A percentile compares a stretch with the other conserved stretches of the same genome.
Evolutionary conservation across 2,113 vertebrate species (phyloP).

Genomic region (Sinosuthora webbiana): DNA sequence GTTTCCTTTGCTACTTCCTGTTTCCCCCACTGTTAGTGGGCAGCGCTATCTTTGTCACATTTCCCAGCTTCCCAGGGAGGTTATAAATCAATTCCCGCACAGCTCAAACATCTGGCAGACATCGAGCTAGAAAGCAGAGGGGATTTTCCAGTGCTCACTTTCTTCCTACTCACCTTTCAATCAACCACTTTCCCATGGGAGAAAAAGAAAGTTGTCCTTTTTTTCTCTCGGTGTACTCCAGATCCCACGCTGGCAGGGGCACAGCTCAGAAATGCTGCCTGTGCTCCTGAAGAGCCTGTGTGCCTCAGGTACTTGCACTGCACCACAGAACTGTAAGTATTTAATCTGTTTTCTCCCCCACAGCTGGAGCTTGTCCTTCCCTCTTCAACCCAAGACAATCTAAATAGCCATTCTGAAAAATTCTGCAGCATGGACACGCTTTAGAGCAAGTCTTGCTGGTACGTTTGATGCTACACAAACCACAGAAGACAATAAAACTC

Average conservation of each 20-base stretch:
- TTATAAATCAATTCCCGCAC: neutral
- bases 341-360: neutral
- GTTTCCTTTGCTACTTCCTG: slow-evolving; percentile 70
- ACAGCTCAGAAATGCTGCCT: neutral
- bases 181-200: neutral
- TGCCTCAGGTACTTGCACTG: neutral
- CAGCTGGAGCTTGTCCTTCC: neutral
- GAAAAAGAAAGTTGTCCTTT: neutral
- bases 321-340: neutral
- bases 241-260: neutral
- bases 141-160: neutral
- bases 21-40: neutral
- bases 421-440: neutral
- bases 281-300: neutral
- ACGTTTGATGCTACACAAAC: accelerated
- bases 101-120: neutral
- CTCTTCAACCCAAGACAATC: neutral
- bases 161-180: neutral
- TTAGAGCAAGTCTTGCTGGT: neutral
- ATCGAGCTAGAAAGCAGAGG: neutral
- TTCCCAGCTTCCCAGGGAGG: slow-evolving; percentile 34
- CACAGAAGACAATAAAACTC: neutral
- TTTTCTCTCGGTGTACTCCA: neutral
- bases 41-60: slow-evolving; percentile 12
- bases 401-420: neutral